Conservation (phyloP, 2,888 invertebrate species). For the Sepiola atlantica region DNA sequence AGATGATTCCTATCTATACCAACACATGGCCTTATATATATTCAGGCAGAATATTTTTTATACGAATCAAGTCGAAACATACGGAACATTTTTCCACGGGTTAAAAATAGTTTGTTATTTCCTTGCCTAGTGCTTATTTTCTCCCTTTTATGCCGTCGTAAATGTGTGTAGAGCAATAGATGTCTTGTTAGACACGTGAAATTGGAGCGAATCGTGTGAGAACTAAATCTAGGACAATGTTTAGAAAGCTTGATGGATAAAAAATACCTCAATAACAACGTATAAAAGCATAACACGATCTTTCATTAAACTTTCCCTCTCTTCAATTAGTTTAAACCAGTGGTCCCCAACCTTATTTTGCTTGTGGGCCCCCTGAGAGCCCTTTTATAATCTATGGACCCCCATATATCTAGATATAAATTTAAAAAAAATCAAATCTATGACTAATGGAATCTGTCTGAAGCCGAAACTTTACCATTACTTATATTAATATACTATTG, state of each 20-base stretch:
- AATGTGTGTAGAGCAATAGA: neutral
- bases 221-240: neutral
- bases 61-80: neutral
- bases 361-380: too few species aligned
- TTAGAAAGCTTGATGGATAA: neutral
- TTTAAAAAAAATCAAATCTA: too few species aligned
- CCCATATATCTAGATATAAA: too few species aligned
- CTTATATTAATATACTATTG: too few species aligned
- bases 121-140: neutral
- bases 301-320: too few species aligned
- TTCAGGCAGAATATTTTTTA: neutral
- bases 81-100: neutral
- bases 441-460: too few species aligned
- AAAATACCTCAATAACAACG: neutral
- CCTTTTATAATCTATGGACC: too few species aligned
- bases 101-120: neutral
- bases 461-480: too few species aligned
- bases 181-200: neutral
- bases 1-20: too few species aligned
- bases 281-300: neutral
- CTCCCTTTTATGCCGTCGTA: neutral
- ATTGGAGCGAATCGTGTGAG: constrained; percentile 3
- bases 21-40: too few species aligned
- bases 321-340: too few species aligned
- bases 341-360: too few species aligned